Base-by-base conservation (phyloP, 1,140 invertebrate genomes). In the Drosophila pseudoananassae region DNA sequence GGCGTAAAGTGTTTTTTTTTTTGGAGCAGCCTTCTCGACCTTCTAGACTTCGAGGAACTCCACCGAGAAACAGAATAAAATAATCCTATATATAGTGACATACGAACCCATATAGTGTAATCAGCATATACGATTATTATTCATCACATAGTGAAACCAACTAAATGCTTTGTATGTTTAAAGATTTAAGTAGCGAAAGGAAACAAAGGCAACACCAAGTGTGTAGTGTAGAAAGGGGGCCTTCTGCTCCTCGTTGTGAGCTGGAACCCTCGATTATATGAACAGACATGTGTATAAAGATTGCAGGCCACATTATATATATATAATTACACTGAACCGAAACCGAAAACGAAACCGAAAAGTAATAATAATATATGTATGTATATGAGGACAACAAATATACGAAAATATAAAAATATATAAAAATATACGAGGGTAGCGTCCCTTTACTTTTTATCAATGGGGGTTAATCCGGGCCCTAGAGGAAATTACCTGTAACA, bases 401-500 rank as follows among this genome's bases (percentile, higher is more conserved):
- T 75, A 76, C 70, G 70, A 55, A 43, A 56, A 73, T 64, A 74
- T 69, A 51, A 43, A 33, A 45, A 50, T 38, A 49, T 23, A 50
- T 7, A 17, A 43, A 63, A 45, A n/a, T 10, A 10, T 31, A 5
- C 7, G 2, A 20, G 20, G 20, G 20, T 20, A 20, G 20, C 25
- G 25, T 53, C 36, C 52, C 15, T 15, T 46, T 36, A 40, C 25
- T 51, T 25, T 64, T 25, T 45, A 25, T 12, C 58, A 12, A 25
- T 1, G 40, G 50, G 56, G 15, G 38, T 59, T 78, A 79, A 74
- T 69, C 57, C 17, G 20, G 40, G 60, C 43, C 61, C 45, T 47
- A 27, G 60, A 79, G 77, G 77, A 79, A 79, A 79, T 79, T 79
- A 79, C 77, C 77, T 79, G 76, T 75, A 79, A 79, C 76, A 79